Conservation (phyloP, 2,888 invertebrate genomes). For the Bursaphelenchus okinawaensis region DNA sequence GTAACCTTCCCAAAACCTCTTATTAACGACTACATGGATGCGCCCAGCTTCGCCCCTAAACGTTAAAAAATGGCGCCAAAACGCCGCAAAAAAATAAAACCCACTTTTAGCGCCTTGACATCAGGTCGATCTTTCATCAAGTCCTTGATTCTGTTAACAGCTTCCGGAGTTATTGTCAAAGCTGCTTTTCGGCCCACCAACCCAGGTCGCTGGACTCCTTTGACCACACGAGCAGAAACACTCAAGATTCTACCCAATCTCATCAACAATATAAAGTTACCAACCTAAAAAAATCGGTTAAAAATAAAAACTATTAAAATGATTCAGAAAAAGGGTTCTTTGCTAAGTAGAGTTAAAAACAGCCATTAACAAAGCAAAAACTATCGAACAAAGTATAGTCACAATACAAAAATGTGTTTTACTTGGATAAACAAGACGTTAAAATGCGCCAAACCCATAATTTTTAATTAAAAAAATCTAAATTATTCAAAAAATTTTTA, state of each 20-base stretch:
- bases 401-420: too few relatives aligned
- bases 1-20: neutral
- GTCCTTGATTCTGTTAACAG: slow-evolving; percentile 59
- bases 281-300: neutral
- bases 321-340: too few relatives aligned
- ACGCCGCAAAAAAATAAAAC: slow-evolving; percentile 7
- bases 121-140: slow-evolving; percentile 59
- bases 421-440: too few relatives aligned
- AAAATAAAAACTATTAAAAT: too few relatives aligned
- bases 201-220: slow-evolving; percentile 1
- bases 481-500: too few relatives aligned
- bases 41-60: neutral
- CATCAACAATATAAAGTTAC: neutral
- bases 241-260: neutral
- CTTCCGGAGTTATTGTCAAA: slow-evolving; percentile 59
- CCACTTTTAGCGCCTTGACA: slow-evolving; percentile 52
- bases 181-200: slow-evolving; percentile 52
- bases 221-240: neutral
- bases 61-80: neutral
- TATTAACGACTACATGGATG: neutral
- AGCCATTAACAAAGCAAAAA: too few relatives aligned
- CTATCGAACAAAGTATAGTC: too few relatives aligned
- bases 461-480: too few relatives aligned
- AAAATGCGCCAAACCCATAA: too few relatives aligned
- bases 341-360: too few relatives aligned